A percentile compares a stretch with the other conserved stretches of the same genome.
phyloP scores from a whole-genome alignment of 2,797 vertebrate genomes.

The Merluccius polli region DNA sequence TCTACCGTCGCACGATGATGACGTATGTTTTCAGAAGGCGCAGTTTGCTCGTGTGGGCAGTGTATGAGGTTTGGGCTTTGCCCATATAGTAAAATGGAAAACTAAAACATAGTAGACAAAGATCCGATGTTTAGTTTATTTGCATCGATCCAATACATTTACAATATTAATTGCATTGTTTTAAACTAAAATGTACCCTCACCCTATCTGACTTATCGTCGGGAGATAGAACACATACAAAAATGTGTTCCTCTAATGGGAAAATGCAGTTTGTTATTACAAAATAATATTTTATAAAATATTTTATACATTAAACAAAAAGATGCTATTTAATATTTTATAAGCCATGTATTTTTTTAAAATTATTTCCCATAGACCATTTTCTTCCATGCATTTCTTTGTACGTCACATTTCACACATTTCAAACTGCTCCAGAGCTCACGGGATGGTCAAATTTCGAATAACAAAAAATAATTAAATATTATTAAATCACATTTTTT shows the following conservation, averaged over 20 bases:
- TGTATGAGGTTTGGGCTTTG: background rate
- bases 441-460: background rate
- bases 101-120: background rate
- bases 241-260: background rate
- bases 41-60: too few species aligned
- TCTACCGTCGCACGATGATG: conserved; percentile 33
- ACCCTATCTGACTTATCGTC: too few species aligned
- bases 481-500: background rate
- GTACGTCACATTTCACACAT: background rate
- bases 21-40: conserved; percentile 42
- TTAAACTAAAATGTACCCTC: background rate
- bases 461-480: background rate
- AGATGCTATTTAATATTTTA: background rate
- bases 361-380: background rate
- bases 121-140: background rate
- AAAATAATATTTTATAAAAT: background rate
- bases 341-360: background rate
- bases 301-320: background rate
- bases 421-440: background rate
- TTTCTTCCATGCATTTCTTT: background rate
- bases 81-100: background rate
- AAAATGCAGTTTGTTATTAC: background rate
- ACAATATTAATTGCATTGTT: background rate
- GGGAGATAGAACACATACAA: background rate
- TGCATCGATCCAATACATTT: background rate